Evolutionary conservation across 2,113 vertebrate genomes (phyloP), one percentile per base, ranked within the genome.

Genomic region (Nothocercus julius): DNA sequence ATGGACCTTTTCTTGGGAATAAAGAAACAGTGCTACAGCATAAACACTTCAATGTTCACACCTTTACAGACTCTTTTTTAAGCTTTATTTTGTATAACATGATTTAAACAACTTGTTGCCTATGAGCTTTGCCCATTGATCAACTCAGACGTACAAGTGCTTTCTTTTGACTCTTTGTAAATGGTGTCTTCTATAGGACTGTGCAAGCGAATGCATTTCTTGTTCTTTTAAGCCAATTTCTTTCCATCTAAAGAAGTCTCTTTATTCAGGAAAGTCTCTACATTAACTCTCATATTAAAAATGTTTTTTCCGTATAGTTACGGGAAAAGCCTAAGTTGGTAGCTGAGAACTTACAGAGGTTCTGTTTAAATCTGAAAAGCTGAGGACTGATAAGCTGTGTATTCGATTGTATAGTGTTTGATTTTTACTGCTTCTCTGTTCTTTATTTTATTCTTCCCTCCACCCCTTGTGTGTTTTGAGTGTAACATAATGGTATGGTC

Each of bases 381-480:
- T 53, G 40, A 88, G 42, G 3, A 34, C 17, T 74, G 28, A 6
- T 19, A 69, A 62, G 4, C 15, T 40, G 7, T 19, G 8, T 19
- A 13, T 56, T 51, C 30, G 24, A 54, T 24, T 36, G 14, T 28
- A 5, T 72, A 64, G 68, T 61, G 8, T 32, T 90, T 32, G 54
- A 2, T 2, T 2, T 80, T 85, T 90, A 25, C 30, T 90, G 30
- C 10, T 68, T 85, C 6, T 86, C 11, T 54, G 5, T 6, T 85
- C 1, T 5, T 38, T 36, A n/a, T 69, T 27, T 54, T n/a, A 42
- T 45, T 0, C 0, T 4, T 51, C 4, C 6, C 5, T 2, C 5
- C 14, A 42, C 5, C 3, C 3, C 13, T 32, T 28, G 30, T 21
- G 19, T 54, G 22, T 20, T 90, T 77, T 80, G 27, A 83, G 20